These are phyloP conservation scores for Tonatia bakeri DNA, from an alignment of 2,113 vertebrate species.

Conservation along the genomic window DNA sequence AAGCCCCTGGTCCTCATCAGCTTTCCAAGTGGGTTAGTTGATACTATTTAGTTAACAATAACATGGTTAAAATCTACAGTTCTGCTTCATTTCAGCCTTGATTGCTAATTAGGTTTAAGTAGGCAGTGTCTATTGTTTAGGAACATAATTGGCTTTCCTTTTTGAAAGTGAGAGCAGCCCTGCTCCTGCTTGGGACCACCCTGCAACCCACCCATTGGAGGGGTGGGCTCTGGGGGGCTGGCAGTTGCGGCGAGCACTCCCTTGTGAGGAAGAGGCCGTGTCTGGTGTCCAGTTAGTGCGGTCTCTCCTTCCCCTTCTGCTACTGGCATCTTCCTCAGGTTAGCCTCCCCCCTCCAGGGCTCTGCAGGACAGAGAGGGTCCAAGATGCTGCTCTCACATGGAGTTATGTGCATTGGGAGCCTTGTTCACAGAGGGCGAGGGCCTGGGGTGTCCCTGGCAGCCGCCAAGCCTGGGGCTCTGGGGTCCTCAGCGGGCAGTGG, in stretches of 20 bases:
- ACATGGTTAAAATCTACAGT: background rate
- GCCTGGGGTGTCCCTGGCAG: background rate
- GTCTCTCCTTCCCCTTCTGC: background rate
- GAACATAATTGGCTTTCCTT: accelerated
- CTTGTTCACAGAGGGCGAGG: background rate
- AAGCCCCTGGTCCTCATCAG: background rate
- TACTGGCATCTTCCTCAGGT: background rate
- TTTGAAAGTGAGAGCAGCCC: background rate
- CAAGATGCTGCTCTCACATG: background rate
- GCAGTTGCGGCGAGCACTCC: background rate
- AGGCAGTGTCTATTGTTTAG: background rate
- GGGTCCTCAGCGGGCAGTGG: background rate
- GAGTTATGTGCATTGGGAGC: background rate
- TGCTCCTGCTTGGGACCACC: background rate
- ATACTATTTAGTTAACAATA: background rate
- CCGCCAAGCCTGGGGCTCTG: background rate
- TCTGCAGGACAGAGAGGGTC: background rate
- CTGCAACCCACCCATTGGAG: background rate
- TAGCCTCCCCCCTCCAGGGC: background rate
- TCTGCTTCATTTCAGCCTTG: no score
- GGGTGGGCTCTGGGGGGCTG: background rate
- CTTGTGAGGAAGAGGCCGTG: background rate
- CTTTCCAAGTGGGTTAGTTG: no score
- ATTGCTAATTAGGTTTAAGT: background rate
- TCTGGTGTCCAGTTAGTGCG: background rate